phyloP scores from a whole-genome alignment of 2,888 invertebrate species.

The Aplocera efformata region DNA sequence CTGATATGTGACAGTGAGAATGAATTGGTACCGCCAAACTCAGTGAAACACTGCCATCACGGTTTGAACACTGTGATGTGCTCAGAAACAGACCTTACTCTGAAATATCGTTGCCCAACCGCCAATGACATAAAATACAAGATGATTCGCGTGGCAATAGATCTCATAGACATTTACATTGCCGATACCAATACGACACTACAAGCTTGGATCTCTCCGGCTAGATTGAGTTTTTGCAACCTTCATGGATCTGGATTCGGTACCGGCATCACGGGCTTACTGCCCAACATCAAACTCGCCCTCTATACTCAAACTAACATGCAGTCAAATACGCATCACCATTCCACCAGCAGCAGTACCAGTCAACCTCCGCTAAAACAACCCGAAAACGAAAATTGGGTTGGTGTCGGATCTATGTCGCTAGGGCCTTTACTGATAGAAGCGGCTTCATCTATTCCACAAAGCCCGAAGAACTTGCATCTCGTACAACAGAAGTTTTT shows the following conservation, averaged over 20 bases:
- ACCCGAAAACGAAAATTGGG: conserved; percentile 86
- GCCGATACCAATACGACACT: conserved; percentile 94
- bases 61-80: conserved; percentile 86
- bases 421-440: conserved; percentile 94
- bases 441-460: conserved; percentile 90
- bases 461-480: conserved; percentile 88
- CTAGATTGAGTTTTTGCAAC: conserved; percentile 94
- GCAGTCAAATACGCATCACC: conserved; percentile 74
- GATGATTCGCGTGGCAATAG: conserved; percentile 93
- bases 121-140: conserved; percentile 94
- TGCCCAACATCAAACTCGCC: conserved; percentile 85
- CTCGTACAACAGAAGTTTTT: conserved; percentile 90
- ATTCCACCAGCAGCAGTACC: conserved; percentile 75
- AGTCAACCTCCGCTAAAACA: conserved; percentile 54
- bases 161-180: conserved; percentile 93
- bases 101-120: conserved; percentile 88
- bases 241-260: conserved; percentile 96
- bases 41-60: conserved; percentile 89
- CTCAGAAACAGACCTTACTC: conserved; percentile 83
- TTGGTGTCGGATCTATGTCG: conserved; percentile 94
- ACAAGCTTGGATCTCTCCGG: conserved; percentile 93
- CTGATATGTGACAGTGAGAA: conserved; percentile 95
- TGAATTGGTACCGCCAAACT: conserved; percentile 89
- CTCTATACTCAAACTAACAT: conserved; percentile 84
- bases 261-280: conserved; percentile 91